Evolutionary conservation across 2,888 invertebrate genomes (phyloP).

Genomic region (Pemphredon lugubris): DNA sequence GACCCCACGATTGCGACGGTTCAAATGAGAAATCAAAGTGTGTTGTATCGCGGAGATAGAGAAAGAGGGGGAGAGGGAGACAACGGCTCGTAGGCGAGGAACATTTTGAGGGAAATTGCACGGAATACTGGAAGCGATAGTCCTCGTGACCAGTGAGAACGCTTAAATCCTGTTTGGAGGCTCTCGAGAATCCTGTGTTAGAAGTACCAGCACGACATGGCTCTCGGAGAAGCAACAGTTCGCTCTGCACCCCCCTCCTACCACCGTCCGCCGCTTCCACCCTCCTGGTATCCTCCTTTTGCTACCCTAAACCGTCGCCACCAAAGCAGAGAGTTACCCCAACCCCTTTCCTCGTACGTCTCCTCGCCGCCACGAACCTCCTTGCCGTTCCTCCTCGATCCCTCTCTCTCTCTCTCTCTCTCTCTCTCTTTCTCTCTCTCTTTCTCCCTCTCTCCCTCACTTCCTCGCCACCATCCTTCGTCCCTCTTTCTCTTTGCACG

Average conservation of each 20-base stretch:
- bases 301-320: constrained; percentile 68
- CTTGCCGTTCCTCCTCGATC: constrained; percentile 23
- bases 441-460: constrained; percentile 6
- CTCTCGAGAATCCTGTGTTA: constrained; percentile 71
- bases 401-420: constrained; percentile 21
- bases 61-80: not conserved
- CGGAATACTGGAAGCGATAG: constrained; percentile 57
- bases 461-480: constrained; percentile 16
- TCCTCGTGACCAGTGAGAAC: constrained; percentile 60
- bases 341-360: constrained; percentile 33
- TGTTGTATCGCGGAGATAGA: not conserved
- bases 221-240: constrained; percentile 79
- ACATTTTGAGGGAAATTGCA: constrained; percentile 48
- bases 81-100: constrained; percentile 9
- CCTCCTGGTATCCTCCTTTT: constrained; percentile 66
- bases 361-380: constrained; percentile 22
- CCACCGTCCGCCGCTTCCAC: constrained; percentile 57
- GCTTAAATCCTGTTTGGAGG: constrained; percentile 70
- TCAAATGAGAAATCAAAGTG: too few relatives aligned
- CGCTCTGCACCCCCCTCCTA: constrained; percentile 68
- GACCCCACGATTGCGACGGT: too few relatives aligned
- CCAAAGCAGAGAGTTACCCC: constrained; percentile 65
- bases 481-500: constrained; percentile 41
- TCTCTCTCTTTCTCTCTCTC: constrained; percentile 31
- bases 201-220: constrained; percentile 61